Conservation (phyloP, 2,113 vertebrate species). For the Phrynosoma platyrhinos region DNA sequence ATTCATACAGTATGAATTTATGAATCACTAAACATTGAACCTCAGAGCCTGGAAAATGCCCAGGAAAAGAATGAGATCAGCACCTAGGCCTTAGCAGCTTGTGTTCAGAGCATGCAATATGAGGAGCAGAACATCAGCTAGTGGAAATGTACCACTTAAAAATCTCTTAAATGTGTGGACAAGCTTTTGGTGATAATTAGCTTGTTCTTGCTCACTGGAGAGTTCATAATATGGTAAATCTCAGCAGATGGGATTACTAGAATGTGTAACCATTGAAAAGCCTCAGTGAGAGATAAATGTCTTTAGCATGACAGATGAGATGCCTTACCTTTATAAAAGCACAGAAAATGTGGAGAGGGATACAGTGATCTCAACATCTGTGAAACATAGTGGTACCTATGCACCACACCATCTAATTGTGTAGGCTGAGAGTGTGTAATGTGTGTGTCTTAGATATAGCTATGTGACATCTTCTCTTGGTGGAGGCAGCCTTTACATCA, state of each 20-base stretch:
- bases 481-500: neutral
- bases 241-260: neutral
- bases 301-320: constrained; percentile 16
- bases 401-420: neutral
- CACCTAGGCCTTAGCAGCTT: neutral
- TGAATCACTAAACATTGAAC: fast-evolving
- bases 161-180: neutral
- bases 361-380: neutral
- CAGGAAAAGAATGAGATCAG: neutral
- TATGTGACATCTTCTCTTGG: neutral
- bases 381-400: neutral
- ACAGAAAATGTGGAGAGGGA: neutral
- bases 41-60: neutral
- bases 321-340: constrained; percentile 16
- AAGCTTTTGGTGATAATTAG: neutral
- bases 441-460: neutral
- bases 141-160: neutral
- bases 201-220: constrained; percentile 14
- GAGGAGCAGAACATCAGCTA: too few species aligned
- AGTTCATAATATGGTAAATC: constrained; percentile 26
- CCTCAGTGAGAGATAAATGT: constrained; percentile 2
- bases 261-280: constrained; percentile 12
- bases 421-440: neutral
- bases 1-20: neutral
- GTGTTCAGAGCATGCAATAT: neutral